These are phyloP conservation scores for Tenrec ecaudatus DNA, from an alignment of 2,113 vertebrate genomes.

Conservation along the genomic window DNA sequence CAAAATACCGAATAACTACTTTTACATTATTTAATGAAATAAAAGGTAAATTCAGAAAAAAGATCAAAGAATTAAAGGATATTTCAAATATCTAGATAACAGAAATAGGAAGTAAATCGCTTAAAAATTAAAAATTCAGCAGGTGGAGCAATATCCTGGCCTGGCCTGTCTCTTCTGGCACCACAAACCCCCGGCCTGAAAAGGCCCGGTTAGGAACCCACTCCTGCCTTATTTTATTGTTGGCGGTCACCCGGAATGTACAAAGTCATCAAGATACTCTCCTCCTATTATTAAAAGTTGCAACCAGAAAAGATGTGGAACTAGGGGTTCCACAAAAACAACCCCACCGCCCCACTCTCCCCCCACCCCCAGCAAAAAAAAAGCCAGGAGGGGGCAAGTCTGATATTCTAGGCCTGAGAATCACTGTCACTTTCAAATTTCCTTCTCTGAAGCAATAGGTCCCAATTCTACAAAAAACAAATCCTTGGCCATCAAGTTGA, in stretches of 20 bases:
- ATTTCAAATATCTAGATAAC: neutral
- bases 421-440: slow-evolving; percentile 64
- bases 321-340: no score
- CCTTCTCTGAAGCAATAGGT: slow-evolving; percentile 59
- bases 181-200: neutral
- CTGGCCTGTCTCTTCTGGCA: neutral
- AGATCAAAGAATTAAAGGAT: neutral
- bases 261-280: no score
- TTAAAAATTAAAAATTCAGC: slow-evolving; percentile 4
- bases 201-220: neutral
- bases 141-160: neutral
- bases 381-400: neutral
- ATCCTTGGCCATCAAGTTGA: no score
- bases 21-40: slow-evolving; percentile 33
- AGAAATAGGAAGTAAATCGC: neutral
- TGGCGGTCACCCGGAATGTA: no score
- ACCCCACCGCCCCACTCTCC: no score
- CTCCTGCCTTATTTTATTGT: neutral
- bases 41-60: slow-evolving; percentile 26
- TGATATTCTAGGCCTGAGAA: neutral
- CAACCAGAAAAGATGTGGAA: neutral
- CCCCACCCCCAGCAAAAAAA: slow-evolving; percentile 4
- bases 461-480: neutral
- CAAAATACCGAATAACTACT: slow-evolving; percentile 15
- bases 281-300: no score